Conservation (phyloP, 2,113 vertebrate species). For the Lophius piscatorius region DNA sequence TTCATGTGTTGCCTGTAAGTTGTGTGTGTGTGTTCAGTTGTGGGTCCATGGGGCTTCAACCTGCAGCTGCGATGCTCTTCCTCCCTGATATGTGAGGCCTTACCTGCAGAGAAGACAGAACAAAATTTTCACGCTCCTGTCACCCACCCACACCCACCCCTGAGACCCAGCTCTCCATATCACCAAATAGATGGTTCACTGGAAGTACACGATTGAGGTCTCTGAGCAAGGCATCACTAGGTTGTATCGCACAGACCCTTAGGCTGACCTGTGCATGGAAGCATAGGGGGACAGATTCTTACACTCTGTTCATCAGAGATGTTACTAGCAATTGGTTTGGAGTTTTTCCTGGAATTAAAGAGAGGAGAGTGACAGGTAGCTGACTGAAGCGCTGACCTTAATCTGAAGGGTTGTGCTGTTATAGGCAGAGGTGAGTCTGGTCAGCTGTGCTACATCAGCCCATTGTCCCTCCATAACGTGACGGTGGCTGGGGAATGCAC, state of each 20-base stretch:
- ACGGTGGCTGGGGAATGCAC: constrained; percentile 45
- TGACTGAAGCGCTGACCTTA: constrained; percentile 74
- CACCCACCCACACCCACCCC: constrained; percentile 29
- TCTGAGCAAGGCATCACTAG: constrained; percentile 46
- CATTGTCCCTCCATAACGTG: constrained; percentile 55
- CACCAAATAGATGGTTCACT: constrained; percentile 71
- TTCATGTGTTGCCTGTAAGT: no score
- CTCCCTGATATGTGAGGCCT: no score
- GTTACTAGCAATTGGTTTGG: constrained; percentile 55
- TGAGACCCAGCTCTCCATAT: constrained; percentile 64
- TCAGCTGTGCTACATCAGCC: constrained; percentile 66
- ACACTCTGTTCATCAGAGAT: constrained; percentile 72
- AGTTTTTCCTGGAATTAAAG: constrained; percentile 57
- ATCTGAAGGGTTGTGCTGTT: constrained; percentile 70
- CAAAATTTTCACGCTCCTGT: constrained; percentile 25
- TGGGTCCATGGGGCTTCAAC: no score
- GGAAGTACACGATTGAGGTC: constrained; percentile 72
- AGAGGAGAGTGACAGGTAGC: constrained; percentile 47
- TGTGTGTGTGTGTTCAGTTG: no score
- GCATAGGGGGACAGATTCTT: constrained; percentile 60
- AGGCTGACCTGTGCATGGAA: constrained; percentile 76
- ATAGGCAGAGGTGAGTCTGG: constrained; percentile 73
- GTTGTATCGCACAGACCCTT: constrained; percentile 65
- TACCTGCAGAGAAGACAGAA: constrained; percentile 9
- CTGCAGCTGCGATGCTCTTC: no score